phyloP scores from a whole-genome alignment of 2,888 invertebrate genomes.

The Abrostola tripartita region DNA sequence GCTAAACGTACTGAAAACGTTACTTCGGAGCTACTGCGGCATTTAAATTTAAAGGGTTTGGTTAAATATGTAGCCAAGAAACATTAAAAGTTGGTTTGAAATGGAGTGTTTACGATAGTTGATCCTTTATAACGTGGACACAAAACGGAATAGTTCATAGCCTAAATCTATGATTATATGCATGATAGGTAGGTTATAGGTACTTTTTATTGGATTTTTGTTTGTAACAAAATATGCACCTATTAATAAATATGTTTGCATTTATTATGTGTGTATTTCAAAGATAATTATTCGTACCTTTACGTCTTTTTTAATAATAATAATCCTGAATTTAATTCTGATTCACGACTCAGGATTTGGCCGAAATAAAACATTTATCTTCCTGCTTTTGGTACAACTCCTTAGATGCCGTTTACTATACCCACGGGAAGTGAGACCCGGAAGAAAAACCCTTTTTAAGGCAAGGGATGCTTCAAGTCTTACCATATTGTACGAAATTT shows the following conservation, averaged over 20 bases:
- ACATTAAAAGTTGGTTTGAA: too few relatives aligned
- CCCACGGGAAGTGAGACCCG: not conserved
- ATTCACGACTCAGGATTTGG: not conserved
- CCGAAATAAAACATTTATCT: not conserved
- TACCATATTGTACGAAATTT: conserved; percentile 1
- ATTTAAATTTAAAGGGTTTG: conserved; percentile 39
- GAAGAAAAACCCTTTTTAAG: conserved; percentile 2
- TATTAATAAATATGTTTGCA: too few relatives aligned
- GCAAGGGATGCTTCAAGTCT: not conserved
- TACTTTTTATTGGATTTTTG: not conserved
- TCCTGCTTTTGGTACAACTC: not conserved
- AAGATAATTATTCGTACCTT: too few relatives aligned
- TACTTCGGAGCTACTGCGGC: conserved; percentile 7
- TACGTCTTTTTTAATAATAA: too few relatives aligned
- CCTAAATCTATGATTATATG: too few relatives aligned
- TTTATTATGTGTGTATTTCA: too few relatives aligned
- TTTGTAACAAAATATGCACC: not conserved
- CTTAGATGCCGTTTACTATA: not conserved
- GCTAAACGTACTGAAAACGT: conserved; percentile 40
- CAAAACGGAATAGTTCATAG: too few relatives aligned
- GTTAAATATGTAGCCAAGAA: conserved; percentile 16
- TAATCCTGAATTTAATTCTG: too few relatives aligned
- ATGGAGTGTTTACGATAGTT: too few relatives aligned
- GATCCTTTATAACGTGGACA: too few relatives aligned
- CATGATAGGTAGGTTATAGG: not conserved